phyloP scores from a whole-genome alignment of 2,888 invertebrate genomes.

The Drosophila vallismaia region DNA sequence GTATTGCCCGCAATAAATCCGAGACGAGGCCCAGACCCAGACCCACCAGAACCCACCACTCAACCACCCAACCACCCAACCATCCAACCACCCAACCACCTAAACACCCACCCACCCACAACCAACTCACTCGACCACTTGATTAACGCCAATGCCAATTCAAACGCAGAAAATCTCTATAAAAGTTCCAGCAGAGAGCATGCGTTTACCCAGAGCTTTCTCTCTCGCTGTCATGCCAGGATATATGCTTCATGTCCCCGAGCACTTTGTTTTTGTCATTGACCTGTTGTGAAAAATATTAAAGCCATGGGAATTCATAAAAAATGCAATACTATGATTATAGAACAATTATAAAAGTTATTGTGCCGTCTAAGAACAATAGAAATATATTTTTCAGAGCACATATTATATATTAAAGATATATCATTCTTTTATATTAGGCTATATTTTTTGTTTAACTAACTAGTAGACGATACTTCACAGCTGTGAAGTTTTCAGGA shows the following conservation, averaged over 20 bases:
- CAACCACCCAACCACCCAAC: constrained; percentile 21
- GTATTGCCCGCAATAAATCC: constrained; percentile 50
- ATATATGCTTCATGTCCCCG: constrained; percentile 21
- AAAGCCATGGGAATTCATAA: constrained; percentile 18
- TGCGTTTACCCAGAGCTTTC: constrained; percentile 68
- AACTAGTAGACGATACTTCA: neutral
- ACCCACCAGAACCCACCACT: constrained; percentile 36
- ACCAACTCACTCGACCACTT: constrained; percentile 58
- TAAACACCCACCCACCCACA: constrained; percentile 16
- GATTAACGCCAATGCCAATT: constrained; percentile 78
- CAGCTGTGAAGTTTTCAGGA: neutral
- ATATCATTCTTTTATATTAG: too few species aligned
- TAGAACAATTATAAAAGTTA: constrained; percentile 6
- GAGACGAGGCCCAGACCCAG: constrained; percentile 60
- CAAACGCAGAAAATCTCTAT: constrained; percentile 77
- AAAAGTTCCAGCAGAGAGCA: constrained; percentile 67
- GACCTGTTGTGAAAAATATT: constrained; percentile 69
- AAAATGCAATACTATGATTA: constrained; percentile 27
- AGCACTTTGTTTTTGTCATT: constrained; percentile 73
- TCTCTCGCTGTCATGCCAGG: constrained; percentile 47
- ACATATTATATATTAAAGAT: neutral
- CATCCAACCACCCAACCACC: constrained; percentile 42
- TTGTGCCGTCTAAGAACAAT: neutral
- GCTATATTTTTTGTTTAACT: too few species aligned
- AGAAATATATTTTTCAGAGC: neutral